Conservation (phyloP, 2,797 vertebrate genomes). For the Syngnathus rostellatus region DNA sequence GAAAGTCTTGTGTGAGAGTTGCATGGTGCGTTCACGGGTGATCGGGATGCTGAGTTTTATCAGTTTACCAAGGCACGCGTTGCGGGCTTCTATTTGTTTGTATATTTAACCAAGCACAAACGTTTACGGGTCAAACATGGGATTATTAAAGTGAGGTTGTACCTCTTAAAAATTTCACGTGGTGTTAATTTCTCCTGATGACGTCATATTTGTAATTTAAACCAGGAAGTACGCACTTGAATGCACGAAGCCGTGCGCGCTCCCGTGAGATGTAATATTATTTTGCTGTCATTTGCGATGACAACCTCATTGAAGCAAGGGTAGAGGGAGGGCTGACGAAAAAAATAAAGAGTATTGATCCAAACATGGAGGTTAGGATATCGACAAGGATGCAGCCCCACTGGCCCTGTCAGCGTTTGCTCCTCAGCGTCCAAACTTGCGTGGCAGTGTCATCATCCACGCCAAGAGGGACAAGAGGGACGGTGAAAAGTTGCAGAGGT, state of each 20-base stretch:
- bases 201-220: not conserved
- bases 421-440: conserved; percentile 30
- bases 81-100: conserved; percentile 64
- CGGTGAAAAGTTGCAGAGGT: conserved; percentile 38
- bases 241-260: conserved; percentile 59
- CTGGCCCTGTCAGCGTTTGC: conserved; percentile 39
- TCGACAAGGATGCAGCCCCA: conserved; percentile 45
- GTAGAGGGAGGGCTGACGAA: conserved; percentile 32
- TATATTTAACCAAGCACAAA: conserved; percentile 64
- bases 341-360: conserved; percentile 55
- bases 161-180: conserved; percentile 24
- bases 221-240: conserved; percentile 7
- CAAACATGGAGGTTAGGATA: conserved; percentile 52
- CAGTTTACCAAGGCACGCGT: conserved; percentile 66
- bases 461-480: conserved; percentile 25
- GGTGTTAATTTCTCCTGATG: not conserved
- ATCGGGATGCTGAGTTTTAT: conserved; percentile 88
- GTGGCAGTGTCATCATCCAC: conserved; percentile 42
- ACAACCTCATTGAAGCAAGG: conserved; percentile 63
- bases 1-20: not conserved
- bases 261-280: conserved; percentile 42
- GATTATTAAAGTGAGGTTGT: conserved; percentile 84
- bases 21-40: conserved; percentile 64
- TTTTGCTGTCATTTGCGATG: conserved; percentile 45
- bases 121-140: conserved; percentile 85